Conservation (phyloP, 2,888 invertebrate species). For the Pyralis farinalis region DNA sequence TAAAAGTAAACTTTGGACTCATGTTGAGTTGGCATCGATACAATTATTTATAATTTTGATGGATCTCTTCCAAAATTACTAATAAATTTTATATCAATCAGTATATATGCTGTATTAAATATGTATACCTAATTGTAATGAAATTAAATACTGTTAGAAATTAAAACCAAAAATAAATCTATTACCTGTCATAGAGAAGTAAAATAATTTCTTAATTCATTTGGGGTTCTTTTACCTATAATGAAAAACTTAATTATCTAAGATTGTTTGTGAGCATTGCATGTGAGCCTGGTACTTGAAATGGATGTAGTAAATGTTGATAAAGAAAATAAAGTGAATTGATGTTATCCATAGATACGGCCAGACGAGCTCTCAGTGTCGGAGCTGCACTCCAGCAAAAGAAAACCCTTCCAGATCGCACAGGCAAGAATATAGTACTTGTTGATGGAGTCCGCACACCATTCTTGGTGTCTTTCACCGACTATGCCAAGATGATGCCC, state of each 20-base stretch:
- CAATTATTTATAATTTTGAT: conserved; percentile 28
- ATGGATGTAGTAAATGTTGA: too few species aligned
- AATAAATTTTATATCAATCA: conserved; percentile 2
- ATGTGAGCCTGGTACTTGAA: too few species aligned
- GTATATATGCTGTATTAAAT: conserved; percentile 4
- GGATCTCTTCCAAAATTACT: conserved; percentile 16
- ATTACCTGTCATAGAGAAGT: too few species aligned
- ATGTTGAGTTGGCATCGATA: conserved; percentile 43
- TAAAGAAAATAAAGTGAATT: too few species aligned
- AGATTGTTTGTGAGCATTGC: too few species aligned
- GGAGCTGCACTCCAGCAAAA: conserved; percentile 73
- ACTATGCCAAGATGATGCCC: conserved; percentile 96
- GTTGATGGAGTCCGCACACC: conserved; percentile 99
- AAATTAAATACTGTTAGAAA: too few species aligned
- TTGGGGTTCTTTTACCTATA: too few species aligned
- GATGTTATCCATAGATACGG: too few species aligned
- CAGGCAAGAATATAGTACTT: conserved; percentile 93
- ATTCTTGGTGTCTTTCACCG: conserved; percentile 95
- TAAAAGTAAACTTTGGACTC: conserved; percentile 57
- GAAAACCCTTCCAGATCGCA: conserved; percentile 81
- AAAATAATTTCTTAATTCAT: too few species aligned
- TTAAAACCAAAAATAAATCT: too few species aligned
- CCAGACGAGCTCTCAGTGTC: conserved; percentile 72
- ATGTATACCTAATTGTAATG: too few species aligned
- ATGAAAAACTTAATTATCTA: too few species aligned